Base-by-base conservation (phyloP, 2,888 invertebrate genomes). In the Sisyra nigra region DNA sequence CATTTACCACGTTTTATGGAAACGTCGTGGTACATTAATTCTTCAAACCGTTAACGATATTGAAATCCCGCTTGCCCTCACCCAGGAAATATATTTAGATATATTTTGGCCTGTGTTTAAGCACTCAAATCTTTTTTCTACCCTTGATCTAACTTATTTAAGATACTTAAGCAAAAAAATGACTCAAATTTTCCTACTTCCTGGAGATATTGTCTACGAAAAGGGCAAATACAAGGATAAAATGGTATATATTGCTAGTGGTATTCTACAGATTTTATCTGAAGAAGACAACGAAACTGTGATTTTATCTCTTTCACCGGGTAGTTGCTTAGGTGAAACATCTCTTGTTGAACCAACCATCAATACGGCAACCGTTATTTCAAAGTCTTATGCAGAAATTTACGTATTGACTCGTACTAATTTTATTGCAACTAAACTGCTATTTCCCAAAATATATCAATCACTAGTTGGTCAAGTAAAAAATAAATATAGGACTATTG, bases 221-320 rank as follows among this genome's bases (percentile, higher is more conserved):
- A 62, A 66, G 48, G 64, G 63, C 50, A 61, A 67, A 52, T 62
- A 65, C 49, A 69, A 68, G 55, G 63, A 61, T 50, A 57, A 60
- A 52, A 68, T 69, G 67, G 65, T 68, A 45, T 70, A 68, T 52
- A 55, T 70, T 32, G 65, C 65, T 11, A 66, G 56, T 50, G 70
- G 70, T 15, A 65, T 68, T 11, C 52, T 70, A 40, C 68, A 69
- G 54, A 55, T 69, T 42, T 53, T 68, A 42, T 68, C 69, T 0
- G 67, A 69, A 49, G 69, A 69, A 60, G 69, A 70, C 45, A 67
- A 69, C 47, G 66, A 68, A 53, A 69, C 68, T 43, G 68, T 69
- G 8, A 66, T 70, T 60, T 65, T 70, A 50, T 69, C 69, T 5
- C 68, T 70, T 49, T 59, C 62, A n/a, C 65, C 66, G 48, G 70